Conservation (phyloP, 2,797 vertebrate species). For the Acanthopagrus latus region DNA sequence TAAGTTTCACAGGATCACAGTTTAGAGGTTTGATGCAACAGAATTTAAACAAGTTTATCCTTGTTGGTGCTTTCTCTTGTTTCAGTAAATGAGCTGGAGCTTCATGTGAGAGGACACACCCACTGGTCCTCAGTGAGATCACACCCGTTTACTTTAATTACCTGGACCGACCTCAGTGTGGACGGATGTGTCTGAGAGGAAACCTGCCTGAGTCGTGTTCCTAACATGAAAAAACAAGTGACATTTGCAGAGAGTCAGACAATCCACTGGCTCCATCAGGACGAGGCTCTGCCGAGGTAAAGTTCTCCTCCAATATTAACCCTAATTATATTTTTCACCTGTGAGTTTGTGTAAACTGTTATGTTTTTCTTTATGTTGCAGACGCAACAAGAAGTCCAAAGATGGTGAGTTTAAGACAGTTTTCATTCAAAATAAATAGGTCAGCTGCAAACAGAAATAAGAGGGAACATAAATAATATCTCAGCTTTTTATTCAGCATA, state of each 20-base stretch:
- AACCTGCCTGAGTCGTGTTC: not conserved
- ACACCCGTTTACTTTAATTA: slow-evolving; percentile 15
- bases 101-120: slow-evolving; percentile 24
- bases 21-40: too few relatives aligned
- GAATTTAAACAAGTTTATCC: too few relatives aligned
- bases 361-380: slow-evolving; percentile 20
- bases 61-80: not conserved
- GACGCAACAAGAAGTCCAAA: slow-evolving; percentile 7
- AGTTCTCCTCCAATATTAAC: accelerated
- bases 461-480: not conserved
- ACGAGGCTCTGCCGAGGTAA: slow-evolving; percentile 48
- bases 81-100: not conserved
- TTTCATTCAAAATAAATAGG: not conserved
- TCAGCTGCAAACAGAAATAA: not conserved
- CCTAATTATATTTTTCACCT: not conserved
- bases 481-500: not conserved
- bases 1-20: too few relatives aligned
- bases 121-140: not conserved
- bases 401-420: slow-evolving; percentile 29
- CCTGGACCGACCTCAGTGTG: slow-evolving; percentile 2
- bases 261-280: slow-evolving; percentile 3
- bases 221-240: slow-evolving; percentile 60
- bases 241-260: slow-evolving; percentile 45
- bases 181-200: not conserved
- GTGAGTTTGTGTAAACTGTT: not conserved